Conservation (phyloP, 2,888 invertebrate species). For the Orgyia antiqua region DNA sequence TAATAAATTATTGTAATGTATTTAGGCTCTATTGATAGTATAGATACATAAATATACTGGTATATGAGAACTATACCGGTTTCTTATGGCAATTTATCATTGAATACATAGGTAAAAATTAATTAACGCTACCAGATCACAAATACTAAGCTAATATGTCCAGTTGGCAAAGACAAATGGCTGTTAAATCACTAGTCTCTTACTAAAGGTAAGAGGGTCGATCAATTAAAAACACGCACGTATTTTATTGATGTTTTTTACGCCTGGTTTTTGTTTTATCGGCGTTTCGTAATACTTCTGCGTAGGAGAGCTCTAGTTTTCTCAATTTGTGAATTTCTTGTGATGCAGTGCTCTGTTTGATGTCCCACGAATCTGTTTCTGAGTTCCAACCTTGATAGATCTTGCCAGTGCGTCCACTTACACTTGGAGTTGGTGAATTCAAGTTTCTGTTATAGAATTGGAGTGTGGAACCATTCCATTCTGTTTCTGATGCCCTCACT, state of each 20-base stretch:
- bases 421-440: slow-evolving; percentile 79
- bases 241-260: slow-evolving; percentile 68
- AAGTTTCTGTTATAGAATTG: slow-evolving; percentile 82
- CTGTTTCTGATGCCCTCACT: slow-evolving; percentile 52
- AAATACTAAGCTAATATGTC: slow-evolving; percentile 71
- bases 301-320: slow-evolving; percentile 89
- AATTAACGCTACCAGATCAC: slow-evolving; percentile 75
- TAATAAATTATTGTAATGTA: slow-evolving; percentile 44
- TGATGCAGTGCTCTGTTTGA: slow-evolving; percentile 84
- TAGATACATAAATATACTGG: slow-evolving; percentile 38
- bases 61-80: slow-evolving; percentile 51
- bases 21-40: slow-evolving; percentile 32
- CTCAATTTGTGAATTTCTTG: slow-evolving; percentile 90
- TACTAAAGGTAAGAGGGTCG: slow-evolving; percentile 61
- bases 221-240: slow-evolving; percentile 39
- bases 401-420: slow-evolving; percentile 66
- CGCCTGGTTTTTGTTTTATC: slow-evolving; percentile 76
- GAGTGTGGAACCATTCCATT: slow-evolving; percentile 85
- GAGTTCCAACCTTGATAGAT: slow-evolving; percentile 72
- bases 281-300: slow-evolving; percentile 87
- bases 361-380: slow-evolving; percentile 69
- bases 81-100: slow-evolving; percentile 69
- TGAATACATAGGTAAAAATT: slow-evolving; percentile 63
- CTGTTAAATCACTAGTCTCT: slow-evolving; percentile 67
- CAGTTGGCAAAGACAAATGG: slow-evolving; percentile 76